Evolutionary conservation across 2,888 invertebrate species (phyloP), one percentile per base, ranked within the genome.

Genomic region (Cloeon dipterum): DNA sequence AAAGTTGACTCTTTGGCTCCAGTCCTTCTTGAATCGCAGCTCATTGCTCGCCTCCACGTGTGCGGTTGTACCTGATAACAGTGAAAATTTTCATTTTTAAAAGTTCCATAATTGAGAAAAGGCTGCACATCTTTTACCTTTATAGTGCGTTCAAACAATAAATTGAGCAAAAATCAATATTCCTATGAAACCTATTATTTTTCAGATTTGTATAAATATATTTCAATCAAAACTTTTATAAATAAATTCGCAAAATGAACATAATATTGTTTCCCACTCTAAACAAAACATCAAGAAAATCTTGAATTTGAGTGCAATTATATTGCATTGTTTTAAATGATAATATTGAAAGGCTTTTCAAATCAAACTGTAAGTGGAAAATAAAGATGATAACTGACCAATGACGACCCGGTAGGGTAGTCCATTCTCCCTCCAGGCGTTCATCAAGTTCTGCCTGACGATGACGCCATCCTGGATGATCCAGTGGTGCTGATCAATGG

Each of bases 381-480:
- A n/a, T n/a, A n/a, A n/a, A n/a, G n/a, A n/a, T n/a, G n/a, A n/a
- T n/a, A 25, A 19, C 33, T 38, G 34, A 38, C 38, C 38, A 23
- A 38, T 17, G n/a, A 38, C 38, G 5, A 38, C 10, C 5, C 32
- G 32, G 14, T 34, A 32, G 13, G 32, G 34, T 3, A 38, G 19
- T 5, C 38, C 26, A 26, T 38, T 32, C 25, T 59, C 57, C 25
- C 65, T 61, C 72, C 75, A 74, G 38, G 64, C 63, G 39, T 70
- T 66, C 32, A 67, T 66, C 0, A 75, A 70, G 49, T 74, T 70
- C 35, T 70, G 63, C 42, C 69, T 65, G 13, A 83, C 52, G 20
- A 74, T 65, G 26, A 62, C 58, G 1, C 81, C 81, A 50, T 85
- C 83, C 13, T 75, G 55, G 1, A 75, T 72, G 14, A 83, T 54